phyloP scores from a whole-genome alignment of 2,797 vertebrate species.

The Pelodytes ibericus region DNA sequence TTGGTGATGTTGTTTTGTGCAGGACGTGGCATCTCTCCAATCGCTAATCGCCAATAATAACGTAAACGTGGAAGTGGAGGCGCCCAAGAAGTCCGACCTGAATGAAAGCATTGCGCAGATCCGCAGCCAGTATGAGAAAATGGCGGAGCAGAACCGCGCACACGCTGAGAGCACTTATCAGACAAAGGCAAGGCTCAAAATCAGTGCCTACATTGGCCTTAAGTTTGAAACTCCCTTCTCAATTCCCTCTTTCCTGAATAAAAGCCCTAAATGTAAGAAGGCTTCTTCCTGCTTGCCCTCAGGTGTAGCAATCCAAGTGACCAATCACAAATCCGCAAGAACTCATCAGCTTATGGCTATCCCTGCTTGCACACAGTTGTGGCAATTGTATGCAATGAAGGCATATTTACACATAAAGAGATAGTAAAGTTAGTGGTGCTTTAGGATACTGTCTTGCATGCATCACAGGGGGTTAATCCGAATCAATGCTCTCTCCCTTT shows the following conservation, averaged over 20 bases:
- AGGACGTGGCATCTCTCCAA: constrained; percentile 71
- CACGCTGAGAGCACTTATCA: constrained; percentile 76
- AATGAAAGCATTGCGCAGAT: constrained; percentile 66
- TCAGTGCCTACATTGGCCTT: no score
- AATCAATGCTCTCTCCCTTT: no score
- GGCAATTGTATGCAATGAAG: no score
- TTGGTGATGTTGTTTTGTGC: background rate
- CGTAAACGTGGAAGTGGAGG: constrained; percentile 74
- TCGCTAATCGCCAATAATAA: constrained; percentile 70
- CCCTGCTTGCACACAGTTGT: no score
- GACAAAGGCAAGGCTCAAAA: constrained; percentile 72
- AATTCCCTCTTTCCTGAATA: no score
- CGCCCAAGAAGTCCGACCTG: constrained; percentile 67
- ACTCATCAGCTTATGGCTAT: background rate
- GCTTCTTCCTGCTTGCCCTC: background rate
- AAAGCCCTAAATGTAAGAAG: no score
- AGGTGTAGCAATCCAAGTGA: background rate
- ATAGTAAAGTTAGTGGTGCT: background rate
- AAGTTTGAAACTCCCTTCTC: no score
- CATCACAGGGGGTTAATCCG: no score
- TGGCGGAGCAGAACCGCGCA: constrained; percentile 69
- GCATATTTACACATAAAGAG: no score
- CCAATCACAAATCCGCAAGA: no score
- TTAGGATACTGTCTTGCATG: no score
- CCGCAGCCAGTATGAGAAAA: constrained; percentile 73